phyloP scores from a whole-genome alignment of 2,888 invertebrate genomes.

The Xanthia icteritia region DNA sequence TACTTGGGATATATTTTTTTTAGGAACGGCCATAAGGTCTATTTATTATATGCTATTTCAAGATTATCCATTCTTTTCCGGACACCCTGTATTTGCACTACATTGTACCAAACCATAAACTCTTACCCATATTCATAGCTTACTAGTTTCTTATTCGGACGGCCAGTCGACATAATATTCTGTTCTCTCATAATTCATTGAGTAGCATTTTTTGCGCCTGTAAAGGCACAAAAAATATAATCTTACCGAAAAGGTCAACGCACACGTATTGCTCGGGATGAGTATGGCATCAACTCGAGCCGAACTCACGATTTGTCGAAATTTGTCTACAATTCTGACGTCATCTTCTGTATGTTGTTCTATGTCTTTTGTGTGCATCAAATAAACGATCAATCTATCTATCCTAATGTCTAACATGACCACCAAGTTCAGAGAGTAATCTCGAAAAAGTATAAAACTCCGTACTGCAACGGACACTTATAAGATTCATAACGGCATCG shows the following conservation, averaged over 20 bases:
- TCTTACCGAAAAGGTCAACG: neutral
- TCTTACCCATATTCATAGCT: constrained; percentile 16
- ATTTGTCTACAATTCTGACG: neutral
- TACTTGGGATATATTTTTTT: no score
- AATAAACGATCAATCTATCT: no score
- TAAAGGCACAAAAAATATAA: constrained; percentile 2
- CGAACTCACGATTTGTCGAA: neutral
- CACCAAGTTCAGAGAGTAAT: neutral
- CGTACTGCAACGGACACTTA: neutral
- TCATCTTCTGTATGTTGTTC: neutral
- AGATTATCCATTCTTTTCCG: no score
- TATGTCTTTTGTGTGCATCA: no score
- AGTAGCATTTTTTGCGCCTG: constrained; percentile 21
- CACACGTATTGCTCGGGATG: neutral
- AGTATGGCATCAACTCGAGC: neutral
- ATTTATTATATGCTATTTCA: no score
- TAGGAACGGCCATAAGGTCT: no score
- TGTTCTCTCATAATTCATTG: constrained; percentile 10
- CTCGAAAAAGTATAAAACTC: neutral
- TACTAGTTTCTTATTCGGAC: neutral
- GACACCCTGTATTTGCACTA: neutral
- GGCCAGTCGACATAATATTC: constrained; percentile 31
- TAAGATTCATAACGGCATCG: neutral
- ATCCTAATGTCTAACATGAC: neutral
- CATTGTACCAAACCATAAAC: neutral